These are phyloP conservation scores for Druon quercuslanigerum DNA, from an alignment of 1,140 invertebrate genomes.

Conservation along the genomic window DNA sequence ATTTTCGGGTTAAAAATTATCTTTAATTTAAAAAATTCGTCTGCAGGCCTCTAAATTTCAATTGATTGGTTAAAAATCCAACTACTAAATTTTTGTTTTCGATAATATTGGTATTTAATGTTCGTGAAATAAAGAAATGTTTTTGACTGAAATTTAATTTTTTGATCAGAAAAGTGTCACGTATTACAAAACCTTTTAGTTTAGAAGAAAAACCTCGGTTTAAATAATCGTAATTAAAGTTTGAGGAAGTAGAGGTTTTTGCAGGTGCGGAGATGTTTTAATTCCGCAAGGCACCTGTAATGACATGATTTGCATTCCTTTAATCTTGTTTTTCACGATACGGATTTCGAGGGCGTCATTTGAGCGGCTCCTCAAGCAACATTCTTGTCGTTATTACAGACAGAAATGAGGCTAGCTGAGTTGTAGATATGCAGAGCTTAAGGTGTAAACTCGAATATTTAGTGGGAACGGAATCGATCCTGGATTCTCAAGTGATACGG, in stretches of 20 bases:
- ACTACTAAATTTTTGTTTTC: too few relatives aligned
- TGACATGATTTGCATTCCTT: background rate
- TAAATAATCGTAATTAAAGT: background rate
- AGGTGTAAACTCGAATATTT: constrained; percentile 50
- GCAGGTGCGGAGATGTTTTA: background rate
- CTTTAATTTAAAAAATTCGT: too few relatives aligned
- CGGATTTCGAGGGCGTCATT: background rate
- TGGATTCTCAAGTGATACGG: background rate
- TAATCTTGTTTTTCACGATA: background rate
- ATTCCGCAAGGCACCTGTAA: background rate
- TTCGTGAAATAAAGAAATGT: too few relatives aligned
- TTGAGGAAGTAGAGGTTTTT: background rate
- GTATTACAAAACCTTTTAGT: too few relatives aligned
- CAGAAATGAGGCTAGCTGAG: constrained; percentile 13
- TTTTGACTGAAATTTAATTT: too few relatives aligned
- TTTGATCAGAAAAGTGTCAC: too few relatives aligned
- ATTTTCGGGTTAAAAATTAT: too few relatives aligned
- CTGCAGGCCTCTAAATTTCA: too few relatives aligned
- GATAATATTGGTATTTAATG: too few relatives aligned
- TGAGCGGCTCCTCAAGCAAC: background rate
- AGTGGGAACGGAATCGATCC: constrained; percentile 48
- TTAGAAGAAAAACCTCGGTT: too few relatives aligned
- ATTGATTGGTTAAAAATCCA: too few relatives aligned
- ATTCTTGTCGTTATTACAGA: constrained; percentile 1
- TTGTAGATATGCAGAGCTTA: constrained; percentile 14